Evolutionary conservation across 2,888 invertebrate genomes (phyloP).

Genomic region (Adelognathus sp.): DNA sequence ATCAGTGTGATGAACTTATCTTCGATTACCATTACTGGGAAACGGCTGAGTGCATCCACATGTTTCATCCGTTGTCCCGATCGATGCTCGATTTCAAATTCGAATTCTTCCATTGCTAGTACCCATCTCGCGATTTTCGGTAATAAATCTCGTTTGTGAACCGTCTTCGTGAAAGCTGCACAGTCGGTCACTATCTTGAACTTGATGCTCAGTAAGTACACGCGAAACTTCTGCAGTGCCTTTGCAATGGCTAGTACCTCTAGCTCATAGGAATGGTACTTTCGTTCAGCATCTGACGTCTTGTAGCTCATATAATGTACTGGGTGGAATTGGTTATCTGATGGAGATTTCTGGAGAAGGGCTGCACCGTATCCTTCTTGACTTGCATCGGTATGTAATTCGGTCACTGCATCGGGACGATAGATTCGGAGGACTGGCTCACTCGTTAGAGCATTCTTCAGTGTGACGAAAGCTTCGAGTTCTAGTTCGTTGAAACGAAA

Average conservation of each 20-base stretch:
- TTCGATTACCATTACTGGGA: constrained; percentile 32
- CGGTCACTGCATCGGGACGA: constrained; percentile 1
- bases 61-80: background rate
- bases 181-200: constrained; percentile 7
- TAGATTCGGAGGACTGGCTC: constrained; percentile 34
- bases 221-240: constrained; percentile 10
- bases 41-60: constrained; percentile 61
- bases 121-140: background rate
- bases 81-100: constrained; percentile 4
- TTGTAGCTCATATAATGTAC: too few relatives aligned
- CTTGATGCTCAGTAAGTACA: background rate
- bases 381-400: constrained; percentile 9
- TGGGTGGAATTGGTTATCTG: too few relatives aligned
- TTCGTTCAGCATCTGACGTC: too few relatives aligned
- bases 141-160: background rate
- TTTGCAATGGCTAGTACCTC: too few relatives aligned
- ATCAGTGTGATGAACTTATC: background rate
- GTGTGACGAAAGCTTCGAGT: constrained; percentile 17
- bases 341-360: too few relatives aligned
- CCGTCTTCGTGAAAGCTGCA: background rate
- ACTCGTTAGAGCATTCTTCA: constrained; percentile 32
- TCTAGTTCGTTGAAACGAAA: constrained; percentile 10
- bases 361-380: too few relatives aligned
- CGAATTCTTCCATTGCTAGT: background rate
- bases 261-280: too few relatives aligned